Evolutionary conservation across 2,797 vertebrate species (phyloP).

Genomic region (Tragopan temminckii): DNA sequence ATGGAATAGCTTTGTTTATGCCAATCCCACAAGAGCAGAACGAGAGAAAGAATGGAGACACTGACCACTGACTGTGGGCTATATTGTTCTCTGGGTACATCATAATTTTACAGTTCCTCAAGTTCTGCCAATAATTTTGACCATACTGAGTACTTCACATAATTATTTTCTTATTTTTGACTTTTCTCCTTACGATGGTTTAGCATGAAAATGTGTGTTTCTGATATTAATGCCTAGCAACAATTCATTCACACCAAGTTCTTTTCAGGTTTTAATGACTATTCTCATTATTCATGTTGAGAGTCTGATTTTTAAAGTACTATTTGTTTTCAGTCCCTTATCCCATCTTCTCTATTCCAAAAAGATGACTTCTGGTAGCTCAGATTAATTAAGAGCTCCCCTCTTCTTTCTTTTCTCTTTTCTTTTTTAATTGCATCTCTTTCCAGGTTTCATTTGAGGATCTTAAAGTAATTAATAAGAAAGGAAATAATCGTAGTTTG

Average conservation of each 20-base stretch:
- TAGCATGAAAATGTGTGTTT: background rate
- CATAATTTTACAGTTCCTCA: background rate
- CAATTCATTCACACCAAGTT: background rate
- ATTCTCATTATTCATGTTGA: slow-evolving; percentile 4
- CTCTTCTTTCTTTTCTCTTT: no score
- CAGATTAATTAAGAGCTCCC: slow-evolving; percentile 53
- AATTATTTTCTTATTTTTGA: slow-evolving; percentile 1
- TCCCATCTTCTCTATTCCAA: background rate
- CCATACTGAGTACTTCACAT: background rate
- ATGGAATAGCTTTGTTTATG: background rate
- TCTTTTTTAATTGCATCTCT: background rate
- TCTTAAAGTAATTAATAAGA: slow-evolving; percentile 51
- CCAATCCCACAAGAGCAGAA: background rate
- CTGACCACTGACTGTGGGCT: background rate
- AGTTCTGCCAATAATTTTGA: slow-evolving; percentile 1
- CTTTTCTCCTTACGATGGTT: background rate
- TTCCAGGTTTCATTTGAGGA: slow-evolving; percentile 17
- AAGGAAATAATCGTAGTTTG: slow-evolving; percentile 19
- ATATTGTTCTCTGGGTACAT: background rate
- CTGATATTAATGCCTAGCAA: slow-evolving; percentile 9
- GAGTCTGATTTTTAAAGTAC: slow-evolving; percentile 6
- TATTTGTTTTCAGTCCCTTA: slow-evolving; percentile 11
- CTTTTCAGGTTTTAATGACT: slow-evolving; percentile 3
- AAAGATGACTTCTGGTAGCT: slow-evolving; percentile 21
- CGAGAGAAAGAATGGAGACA: background rate